Evolutionary conservation across 2,888 invertebrate genomes (phyloP).

Genomic region (Cheilosia pagana): DNA sequence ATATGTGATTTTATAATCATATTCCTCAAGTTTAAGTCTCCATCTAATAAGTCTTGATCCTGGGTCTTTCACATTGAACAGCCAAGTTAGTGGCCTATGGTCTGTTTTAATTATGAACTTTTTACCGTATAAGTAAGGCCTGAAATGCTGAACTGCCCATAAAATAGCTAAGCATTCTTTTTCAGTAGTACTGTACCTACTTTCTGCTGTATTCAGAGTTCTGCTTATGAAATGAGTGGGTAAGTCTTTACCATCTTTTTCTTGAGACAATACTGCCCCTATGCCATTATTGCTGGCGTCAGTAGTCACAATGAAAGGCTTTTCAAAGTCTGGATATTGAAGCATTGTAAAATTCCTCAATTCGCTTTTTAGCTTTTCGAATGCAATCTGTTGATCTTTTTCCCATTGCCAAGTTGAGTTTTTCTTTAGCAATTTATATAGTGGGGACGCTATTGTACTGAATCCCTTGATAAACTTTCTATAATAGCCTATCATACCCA

Average conservation of each 20-base stretch:
- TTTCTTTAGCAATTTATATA: too few relatives aligned
- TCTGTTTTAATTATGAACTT: too few relatives aligned
- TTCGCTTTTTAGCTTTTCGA: too few relatives aligned
- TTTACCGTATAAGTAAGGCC: neutral
- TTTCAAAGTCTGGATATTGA: neutral
- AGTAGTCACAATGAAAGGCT: neutral
- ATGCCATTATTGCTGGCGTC: constrained; percentile 2
- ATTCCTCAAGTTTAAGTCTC: too few relatives aligned
- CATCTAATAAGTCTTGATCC: too few relatives aligned
- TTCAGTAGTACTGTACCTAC: neutral
- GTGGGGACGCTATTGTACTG: too few relatives aligned
- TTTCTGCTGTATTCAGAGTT: neutral
- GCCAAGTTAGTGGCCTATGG: neutral
- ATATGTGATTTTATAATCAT: neutral
- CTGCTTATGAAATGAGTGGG: neutral
- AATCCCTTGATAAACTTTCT: neutral
- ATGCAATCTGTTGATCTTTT: too few relatives aligned
- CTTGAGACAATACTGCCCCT: constrained; percentile 7
- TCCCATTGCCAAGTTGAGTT: too few relatives aligned
- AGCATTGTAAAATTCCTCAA: too few relatives aligned
- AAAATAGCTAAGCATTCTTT: neutral
- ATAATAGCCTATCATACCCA: too few relatives aligned
- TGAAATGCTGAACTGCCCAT: neutral
- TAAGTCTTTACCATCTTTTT: neutral
- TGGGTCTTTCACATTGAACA: neutral